Conservation (phyloP, 2,113 vertebrate species). For the Neomonachus schauinslandi region DNA sequence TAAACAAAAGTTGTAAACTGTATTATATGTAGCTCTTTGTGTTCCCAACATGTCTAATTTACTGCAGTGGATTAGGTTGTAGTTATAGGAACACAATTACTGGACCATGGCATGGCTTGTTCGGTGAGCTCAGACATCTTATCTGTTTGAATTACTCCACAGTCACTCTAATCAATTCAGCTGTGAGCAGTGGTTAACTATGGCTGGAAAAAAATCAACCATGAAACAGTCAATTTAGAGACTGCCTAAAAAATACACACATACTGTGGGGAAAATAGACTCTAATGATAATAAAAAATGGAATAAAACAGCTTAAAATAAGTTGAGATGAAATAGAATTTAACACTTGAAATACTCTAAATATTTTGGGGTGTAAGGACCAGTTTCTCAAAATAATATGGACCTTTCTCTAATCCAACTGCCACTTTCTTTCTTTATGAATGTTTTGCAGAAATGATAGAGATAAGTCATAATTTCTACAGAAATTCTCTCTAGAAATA, state of each 20-base stretch:
- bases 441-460: background rate
- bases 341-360: background rate
- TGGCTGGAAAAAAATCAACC: slow-evolving; percentile 42
- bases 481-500: slow-evolving; percentile 10
- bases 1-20: background rate
- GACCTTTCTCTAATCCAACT: background rate
- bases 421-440: background rate
- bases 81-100: background rate
- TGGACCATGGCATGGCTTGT: background rate
- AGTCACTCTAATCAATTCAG: slow-evolving; percentile 45
- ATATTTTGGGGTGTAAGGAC: background rate
- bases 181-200: slow-evolving; percentile 57
- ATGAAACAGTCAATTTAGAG: slow-evolving; percentile 54
- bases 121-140: slow-evolving; percentile 51
- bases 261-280: slow-evolving; percentile 28
- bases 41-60: background rate
- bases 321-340: slow-evolving; percentile 11
- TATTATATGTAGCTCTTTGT: background rate
- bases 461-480: slow-evolving; percentile 59
- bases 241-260: slow-evolving; percentile 53
- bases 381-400: background rate
- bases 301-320: slow-evolving; percentile 49
- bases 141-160: slow-evolving; percentile 57
- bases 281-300: slow-evolving; percentile 42
- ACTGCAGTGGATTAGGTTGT: background rate